These are phyloP conservation scores for Zaprionus obscuricornis DNA, from an alignment of 2,888 invertebrate species.

Conservation along the genomic window DNA sequence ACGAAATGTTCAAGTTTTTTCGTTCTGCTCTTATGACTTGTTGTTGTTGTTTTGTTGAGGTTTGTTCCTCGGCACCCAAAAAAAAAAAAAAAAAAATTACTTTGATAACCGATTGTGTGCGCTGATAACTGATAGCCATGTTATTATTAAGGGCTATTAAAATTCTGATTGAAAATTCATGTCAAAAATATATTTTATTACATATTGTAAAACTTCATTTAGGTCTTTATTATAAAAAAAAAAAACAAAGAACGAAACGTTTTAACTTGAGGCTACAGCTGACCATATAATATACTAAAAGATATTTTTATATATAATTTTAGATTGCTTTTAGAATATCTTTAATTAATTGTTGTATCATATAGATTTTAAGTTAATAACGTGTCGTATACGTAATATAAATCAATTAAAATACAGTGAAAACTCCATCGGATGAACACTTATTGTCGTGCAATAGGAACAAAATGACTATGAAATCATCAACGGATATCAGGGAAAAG, in stretches of 20 bases:
- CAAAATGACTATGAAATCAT: no score
- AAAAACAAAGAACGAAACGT: conserved; percentile 24
- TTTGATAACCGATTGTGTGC: conserved; percentile 77
- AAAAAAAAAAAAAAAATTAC: conserved; percentile 44
- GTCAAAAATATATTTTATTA: conserved; percentile 82
- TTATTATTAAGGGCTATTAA: conserved; percentile 82
- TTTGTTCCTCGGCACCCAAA: conserved; percentile 51
- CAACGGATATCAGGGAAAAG: no score
- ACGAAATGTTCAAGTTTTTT: no score
- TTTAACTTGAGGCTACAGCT: not conserved
- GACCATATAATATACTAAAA: not conserved
- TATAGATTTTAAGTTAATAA: not conserved
- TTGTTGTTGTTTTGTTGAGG: conserved; percentile 5
- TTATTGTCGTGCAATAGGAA: no score
- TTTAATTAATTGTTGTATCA: not conserved
- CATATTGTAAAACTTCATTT: conserved; percentile 70
- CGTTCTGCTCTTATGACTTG: conserved; percentile 2
- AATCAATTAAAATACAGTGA: no score
- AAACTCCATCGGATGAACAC: no score
- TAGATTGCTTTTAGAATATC: not conserved
- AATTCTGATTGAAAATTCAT: conserved; percentile 83
- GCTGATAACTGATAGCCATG: conserved; percentile 80
- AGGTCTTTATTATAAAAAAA: conserved; percentile 56
- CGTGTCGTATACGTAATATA: conserved; percentile 40
- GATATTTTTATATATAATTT: not conserved